A percentile compares a stretch with the other conserved stretches of the same genome.
Conservation (phyloP, 2,113 vertebrate species). For the Pterocles burchelli region DNA sequence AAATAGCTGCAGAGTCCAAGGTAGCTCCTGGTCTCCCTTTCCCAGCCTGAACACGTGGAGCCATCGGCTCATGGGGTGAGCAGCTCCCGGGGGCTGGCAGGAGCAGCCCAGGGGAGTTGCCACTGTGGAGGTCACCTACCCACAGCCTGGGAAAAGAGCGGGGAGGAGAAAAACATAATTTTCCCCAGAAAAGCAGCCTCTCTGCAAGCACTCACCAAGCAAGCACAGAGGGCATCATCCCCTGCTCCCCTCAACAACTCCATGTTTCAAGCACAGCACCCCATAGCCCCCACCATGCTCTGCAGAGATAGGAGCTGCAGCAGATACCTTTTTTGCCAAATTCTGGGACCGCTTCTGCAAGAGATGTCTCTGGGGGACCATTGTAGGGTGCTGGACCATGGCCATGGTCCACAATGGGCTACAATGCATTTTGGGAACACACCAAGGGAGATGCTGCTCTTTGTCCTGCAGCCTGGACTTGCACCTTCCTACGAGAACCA, state of each 20-base stretch:
- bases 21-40: background rate
- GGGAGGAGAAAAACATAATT: background rate
- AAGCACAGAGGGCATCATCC: accelerated
- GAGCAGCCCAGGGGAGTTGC: background rate
- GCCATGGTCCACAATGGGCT: background rate
- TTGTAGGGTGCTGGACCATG: background rate
- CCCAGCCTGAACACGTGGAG: accelerated
- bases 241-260: accelerated
- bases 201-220: accelerated
- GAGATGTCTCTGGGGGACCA: background rate
- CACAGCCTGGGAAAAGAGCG: accelerated
- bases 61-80: background rate
- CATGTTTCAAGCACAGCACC: too few species aligned
- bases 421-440: background rate
- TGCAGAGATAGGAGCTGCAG: background rate
- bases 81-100: accelerated
- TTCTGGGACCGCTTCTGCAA: background rate
- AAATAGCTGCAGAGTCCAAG: background rate
- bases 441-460: background rate
- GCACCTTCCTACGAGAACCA: background rate
- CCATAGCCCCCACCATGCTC: accelerated
- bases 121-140: background rate
- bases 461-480: background rate
- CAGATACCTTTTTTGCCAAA: background rate
- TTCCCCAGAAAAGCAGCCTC: background rate